These are phyloP conservation scores for Paralvinella palmiformis DNA, from an alignment of 1,140 invertebrate species.

Conservation along the genomic window DNA sequence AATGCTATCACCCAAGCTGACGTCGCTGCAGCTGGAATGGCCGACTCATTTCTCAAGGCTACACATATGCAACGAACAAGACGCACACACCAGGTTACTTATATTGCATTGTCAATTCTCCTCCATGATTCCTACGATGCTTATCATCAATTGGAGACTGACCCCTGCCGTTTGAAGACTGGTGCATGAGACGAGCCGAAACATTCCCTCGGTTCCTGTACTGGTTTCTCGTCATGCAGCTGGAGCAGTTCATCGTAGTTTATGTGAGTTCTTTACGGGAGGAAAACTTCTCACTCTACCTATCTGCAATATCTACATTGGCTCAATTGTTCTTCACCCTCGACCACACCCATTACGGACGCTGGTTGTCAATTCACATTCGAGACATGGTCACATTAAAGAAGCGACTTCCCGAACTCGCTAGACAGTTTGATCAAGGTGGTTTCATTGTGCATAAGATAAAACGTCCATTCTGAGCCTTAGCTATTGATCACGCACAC, in stretches of 20 bases:
- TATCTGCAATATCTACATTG: constrained; percentile 11
- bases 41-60: not conserved
- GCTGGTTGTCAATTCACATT: constrained; percentile 18
- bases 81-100: not conserved
- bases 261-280: constrained; percentile 9
- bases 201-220: constrained; percentile 1
- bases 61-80: not conserved
- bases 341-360: constrained; percentile 18
- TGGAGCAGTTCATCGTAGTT: not conserved
- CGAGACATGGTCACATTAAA: constrained; percentile 11
- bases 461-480: constrained; percentile 21
- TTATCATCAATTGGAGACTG: not conserved
- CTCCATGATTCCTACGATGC: not conserved
- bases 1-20: not conserved
- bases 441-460: constrained; percentile 21
- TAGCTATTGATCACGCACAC: constrained; percentile 28
- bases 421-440: constrained; percentile 12
- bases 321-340: constrained; percentile 20
- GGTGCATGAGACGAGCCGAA: not conserved
- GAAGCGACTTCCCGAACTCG: not conserved
- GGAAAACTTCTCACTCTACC: constrained; percentile 21
- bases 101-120: not conserved
- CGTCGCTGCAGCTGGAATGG: not conserved
- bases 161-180: not conserved
- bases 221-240: not conserved